These are phyloP conservation scores for Bos taurus DNA, from an alignment of 2,113 vertebrate species.

Conservation along the genomic window DNA sequence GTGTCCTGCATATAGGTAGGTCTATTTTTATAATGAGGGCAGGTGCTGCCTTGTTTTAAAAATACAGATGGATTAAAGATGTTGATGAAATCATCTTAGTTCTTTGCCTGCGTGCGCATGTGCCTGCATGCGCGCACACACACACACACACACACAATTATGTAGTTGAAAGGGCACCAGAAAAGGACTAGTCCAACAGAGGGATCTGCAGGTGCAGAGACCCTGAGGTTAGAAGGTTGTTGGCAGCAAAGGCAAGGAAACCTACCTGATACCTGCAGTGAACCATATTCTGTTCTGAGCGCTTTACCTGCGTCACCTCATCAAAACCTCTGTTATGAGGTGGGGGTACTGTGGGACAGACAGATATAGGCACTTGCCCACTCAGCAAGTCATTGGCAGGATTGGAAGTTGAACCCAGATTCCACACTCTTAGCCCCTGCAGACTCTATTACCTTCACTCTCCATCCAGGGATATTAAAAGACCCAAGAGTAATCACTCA, in stretches of 20 bases:
- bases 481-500: neutral
- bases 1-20: neutral
- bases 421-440: neutral
- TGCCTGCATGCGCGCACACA: too few relatives aligned
- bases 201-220: neutral
- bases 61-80: neutral
- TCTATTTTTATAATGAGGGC: neutral
- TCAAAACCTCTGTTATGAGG: neutral
- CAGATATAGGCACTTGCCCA: neutral
- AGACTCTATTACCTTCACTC: neutral
- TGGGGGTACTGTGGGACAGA: too few relatives aligned
- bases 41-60: neutral
- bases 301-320: neutral
- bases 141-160: too few relatives aligned
- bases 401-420: neutral
- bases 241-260: neutral
- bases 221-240: neutral
- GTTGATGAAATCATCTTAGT: neutral
- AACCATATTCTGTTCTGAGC: neutral
- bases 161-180: neutral
- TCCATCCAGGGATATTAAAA: neutral
- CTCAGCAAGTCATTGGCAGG: neutral
- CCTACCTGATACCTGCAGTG: neutral
- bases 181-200: neutral
- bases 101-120: neutral